These are phyloP conservation scores for Loripinus fragilis DNA, from an alignment of 2,888 invertebrate genomes.

Conservation along the genomic window DNA sequence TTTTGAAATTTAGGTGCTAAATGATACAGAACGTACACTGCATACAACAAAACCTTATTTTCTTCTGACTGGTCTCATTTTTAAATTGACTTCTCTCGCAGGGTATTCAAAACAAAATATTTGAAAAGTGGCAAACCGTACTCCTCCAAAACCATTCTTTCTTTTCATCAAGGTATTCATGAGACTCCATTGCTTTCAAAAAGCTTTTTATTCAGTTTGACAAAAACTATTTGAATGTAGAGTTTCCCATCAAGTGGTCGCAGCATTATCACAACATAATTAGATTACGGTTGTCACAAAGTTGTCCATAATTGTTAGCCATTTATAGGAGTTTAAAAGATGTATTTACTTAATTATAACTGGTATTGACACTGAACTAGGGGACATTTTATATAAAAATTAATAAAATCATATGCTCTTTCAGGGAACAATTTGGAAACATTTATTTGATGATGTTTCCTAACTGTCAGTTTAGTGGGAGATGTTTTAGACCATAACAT, in stretches of 20 bases:
- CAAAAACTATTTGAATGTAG: slow-evolving; percentile 51
- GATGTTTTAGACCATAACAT: too few relatives aligned
- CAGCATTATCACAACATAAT: slow-evolving; percentile 52
- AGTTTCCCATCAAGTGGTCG: slow-evolving; percentile 44
- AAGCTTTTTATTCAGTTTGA: slow-evolving; percentile 33
- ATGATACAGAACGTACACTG: too few relatives aligned
- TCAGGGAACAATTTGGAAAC: slow-evolving; percentile 3
- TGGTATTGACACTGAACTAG: slow-evolving; percentile 55
- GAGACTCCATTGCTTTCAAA: slow-evolving; percentile 50
- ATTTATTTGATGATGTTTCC: slow-evolving; percentile 22
- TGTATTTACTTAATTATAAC: slow-evolving; percentile 62
- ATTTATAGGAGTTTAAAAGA: slow-evolving; percentile 45
- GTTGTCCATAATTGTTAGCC: slow-evolving; percentile 45
- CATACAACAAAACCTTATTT: too few relatives aligned
- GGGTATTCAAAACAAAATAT: slow-evolving; percentile 16
- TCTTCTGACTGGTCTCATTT: too few relatives aligned
- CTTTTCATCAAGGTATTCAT: background rate
- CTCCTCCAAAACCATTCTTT: background rate
- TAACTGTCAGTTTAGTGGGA: background rate
- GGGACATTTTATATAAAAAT: slow-evolving; percentile 7
- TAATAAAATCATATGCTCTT: slow-evolving; percentile 18
- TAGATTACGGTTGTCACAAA: slow-evolving; percentile 54
- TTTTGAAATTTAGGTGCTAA: too few relatives aligned
- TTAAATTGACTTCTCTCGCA: slow-evolving; percentile 8
- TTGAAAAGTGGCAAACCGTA: background rate